Conservation (phyloP, 2,113 vertebrate species). For the Sylvilagus bachmani region DNA sequence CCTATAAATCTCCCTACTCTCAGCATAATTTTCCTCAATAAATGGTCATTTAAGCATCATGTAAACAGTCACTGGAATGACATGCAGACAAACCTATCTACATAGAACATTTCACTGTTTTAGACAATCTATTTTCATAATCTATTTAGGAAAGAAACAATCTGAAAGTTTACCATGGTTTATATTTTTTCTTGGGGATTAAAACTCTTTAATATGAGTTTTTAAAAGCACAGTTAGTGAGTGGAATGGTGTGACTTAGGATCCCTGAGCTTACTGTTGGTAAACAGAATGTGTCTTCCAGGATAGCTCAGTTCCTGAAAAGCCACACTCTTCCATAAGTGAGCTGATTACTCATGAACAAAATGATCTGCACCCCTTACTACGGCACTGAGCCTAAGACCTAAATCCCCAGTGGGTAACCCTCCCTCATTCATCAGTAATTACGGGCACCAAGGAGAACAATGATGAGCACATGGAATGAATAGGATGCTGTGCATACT, state of each 20-base stretch:
- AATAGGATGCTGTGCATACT: neutral
- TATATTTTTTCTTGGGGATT: conserved; percentile 43
- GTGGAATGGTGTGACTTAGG: neutral
- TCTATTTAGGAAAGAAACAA: conserved; percentile 62
- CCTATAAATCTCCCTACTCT: neutral
- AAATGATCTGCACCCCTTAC: neutral
- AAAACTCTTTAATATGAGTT: neutral
- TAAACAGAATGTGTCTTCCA: conserved; percentile 21
- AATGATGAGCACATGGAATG: neutral
- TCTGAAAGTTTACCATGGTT: conserved; percentile 43
- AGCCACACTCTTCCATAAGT: neutral
- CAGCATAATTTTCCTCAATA: neutral
- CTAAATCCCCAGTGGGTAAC: neutral
- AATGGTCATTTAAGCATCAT: neutral
- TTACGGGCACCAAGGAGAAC: neutral
- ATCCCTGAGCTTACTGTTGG: neutral
- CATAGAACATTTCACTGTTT: conserved; percentile 31
- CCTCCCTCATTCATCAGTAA: neutral
- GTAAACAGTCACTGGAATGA: conserved; percentile 1
- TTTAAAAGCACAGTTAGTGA: conserved; percentile 57
- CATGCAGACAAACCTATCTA: neutral
- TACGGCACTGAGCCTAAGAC: neutral
- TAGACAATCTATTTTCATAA: conserved; percentile 76
- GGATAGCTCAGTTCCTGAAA: neutral
- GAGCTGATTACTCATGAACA: neutral